Evolutionary conservation across 2,888 invertebrate genomes (phyloP).

Genomic region (Rhodophaea formosa): DNA sequence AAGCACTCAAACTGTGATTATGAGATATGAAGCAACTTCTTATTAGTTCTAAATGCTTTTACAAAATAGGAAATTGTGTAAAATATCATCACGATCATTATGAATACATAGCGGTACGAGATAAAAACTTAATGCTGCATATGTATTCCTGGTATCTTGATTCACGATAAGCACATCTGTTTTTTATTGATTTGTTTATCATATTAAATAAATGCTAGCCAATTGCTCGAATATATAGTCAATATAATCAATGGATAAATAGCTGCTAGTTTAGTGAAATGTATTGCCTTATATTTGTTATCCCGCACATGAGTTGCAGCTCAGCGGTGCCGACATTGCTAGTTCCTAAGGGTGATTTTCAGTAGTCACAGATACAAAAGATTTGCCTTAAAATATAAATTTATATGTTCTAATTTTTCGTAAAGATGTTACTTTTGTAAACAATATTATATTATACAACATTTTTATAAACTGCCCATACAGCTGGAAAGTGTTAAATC

Average conservation of each 20-base stretch:
- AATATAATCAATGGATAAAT: not conserved
- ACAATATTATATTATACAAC: not conserved
- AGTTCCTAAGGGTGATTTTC: slow-evolving; percentile 16
- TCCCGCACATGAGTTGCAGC: not conserved
- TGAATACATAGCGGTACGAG: too few species aligned
- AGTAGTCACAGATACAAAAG: slow-evolving; percentile 11
- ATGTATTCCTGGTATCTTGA: too few species aligned
- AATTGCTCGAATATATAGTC: not conserved
- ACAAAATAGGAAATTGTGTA: not conserved
- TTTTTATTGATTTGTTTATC: too few species aligned
- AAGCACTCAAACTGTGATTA: slow-evolving; percentile 10
- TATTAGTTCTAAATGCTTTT: slow-evolving; percentile 3
- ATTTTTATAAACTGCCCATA: not conserved
- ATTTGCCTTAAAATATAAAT: slow-evolving; percentile 11
- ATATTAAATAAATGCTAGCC: too few species aligned
- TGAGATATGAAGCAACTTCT: slow-evolving; percentile 1
- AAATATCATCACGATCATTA: too few species aligned
- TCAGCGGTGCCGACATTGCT: not conserved
- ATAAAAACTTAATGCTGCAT: too few species aligned
- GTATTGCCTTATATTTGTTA: too few species aligned
- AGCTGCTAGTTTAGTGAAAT: not conserved
- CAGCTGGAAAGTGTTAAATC: not conserved
- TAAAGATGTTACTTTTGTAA: slow-evolving; percentile 4
- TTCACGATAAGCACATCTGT: too few species aligned
- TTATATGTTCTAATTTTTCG: slow-evolving; percentile 2